Evolutionary conservation across 35 echinoderm and acorn worm species (phyloP).

Genomic region (Lytechinus pictus): DNA sequence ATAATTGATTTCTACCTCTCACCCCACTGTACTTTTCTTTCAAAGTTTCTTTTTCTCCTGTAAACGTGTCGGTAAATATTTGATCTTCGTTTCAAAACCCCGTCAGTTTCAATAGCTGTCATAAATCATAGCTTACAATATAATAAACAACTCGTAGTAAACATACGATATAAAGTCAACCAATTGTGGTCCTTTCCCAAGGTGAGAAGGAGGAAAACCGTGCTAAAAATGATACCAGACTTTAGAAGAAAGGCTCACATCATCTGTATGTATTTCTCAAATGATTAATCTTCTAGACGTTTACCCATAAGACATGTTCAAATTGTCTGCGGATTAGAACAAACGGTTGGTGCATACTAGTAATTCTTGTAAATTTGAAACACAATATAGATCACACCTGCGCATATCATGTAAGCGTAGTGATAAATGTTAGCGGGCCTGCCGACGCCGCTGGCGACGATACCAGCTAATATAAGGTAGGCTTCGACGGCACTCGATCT

Average conservation of each 20-base stretch:
- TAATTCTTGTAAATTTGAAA: not conserved
- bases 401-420: not conserved
- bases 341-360: not conserved
- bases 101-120: not conserved
- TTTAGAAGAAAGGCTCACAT: not conserved
- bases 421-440: not conserved
- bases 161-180: not conserved
- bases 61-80: slow-evolving; percentile 4
- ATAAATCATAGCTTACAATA: not conserved
- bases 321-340: not conserved
- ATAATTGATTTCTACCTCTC: slow-evolving; percentile 4
- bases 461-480: not conserved
- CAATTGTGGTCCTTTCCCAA: not conserved
- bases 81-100: slow-evolving; percentile 2
- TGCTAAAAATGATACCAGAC: not conserved
- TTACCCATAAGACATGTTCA: not conserved
- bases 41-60: not conserved
- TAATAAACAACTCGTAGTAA: not conserved
- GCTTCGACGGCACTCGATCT: not conserved
- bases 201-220: not conserved
- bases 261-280: not conserved
- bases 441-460: not conserved
- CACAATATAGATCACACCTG: not conserved
- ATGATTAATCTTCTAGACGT: not conserved
- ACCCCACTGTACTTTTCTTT: not conserved